Conservation (phyloP, 2,113 vertebrate species). For the Bos indicus region DNA sequence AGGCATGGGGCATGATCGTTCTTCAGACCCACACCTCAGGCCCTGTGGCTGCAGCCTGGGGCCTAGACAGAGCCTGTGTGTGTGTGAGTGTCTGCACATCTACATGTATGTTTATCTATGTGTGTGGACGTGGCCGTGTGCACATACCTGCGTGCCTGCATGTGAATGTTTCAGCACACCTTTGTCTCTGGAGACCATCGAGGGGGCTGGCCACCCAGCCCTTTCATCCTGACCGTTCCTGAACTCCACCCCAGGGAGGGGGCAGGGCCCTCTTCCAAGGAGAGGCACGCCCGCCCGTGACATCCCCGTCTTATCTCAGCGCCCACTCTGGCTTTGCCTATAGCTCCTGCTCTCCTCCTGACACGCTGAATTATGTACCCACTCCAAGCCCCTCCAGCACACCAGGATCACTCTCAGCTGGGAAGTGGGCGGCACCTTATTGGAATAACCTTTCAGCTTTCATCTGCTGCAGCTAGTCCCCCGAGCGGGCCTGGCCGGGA, state of each 20-base stretch:
- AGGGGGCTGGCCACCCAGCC: background rate
- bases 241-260: background rate
- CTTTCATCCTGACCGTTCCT: background rate
- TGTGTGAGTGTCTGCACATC: background rate
- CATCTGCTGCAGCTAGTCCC: slow-evolving; percentile 53
- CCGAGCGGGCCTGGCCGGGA: slow-evolving; percentile 49
- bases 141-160: accelerated
- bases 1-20: background rate
- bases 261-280: background rate
- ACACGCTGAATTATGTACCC: background rate
- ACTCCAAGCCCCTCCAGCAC: background rate
- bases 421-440: slow-evolving; percentile 9
- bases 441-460: slow-evolving; percentile 74
- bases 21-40: background rate
- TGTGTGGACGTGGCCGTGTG: background rate
- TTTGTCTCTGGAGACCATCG: background rate
- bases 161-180: background rate
- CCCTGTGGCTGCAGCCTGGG: background rate
- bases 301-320: background rate
- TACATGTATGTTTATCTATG: background rate
- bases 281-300: background rate
- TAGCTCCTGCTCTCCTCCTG: background rate
- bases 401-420: slow-evolving; percentile 43
- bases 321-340: background rate
- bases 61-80: background rate